Conservation (phyloP, 2,797 vertebrate species). For the Tarsius wallacei region DNA sequence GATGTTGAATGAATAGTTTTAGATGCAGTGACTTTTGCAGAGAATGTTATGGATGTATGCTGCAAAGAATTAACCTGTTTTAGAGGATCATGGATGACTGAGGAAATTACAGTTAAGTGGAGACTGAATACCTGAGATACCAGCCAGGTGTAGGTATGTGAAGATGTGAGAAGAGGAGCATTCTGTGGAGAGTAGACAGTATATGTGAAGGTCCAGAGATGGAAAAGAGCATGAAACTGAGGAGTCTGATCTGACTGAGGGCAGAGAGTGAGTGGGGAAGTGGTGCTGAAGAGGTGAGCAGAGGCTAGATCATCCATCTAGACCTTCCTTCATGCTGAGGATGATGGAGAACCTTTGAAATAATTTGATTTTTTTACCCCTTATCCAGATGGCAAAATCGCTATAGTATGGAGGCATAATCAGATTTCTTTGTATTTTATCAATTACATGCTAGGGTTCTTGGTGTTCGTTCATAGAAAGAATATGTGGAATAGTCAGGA, state of each 20-base stretch:
- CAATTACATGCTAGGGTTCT: neutral
- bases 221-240: neutral
- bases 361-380: neutral
- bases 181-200: neutral
- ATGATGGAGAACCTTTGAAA: neutral
- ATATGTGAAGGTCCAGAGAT: neutral
- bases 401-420: neutral
- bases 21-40: constrained; percentile 32
- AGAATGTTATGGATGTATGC: neutral
- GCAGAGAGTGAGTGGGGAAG: neutral
- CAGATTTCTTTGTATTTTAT: constrained; percentile 22
- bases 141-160: neutral
- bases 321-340: neutral
- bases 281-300: neutral
- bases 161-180: neutral
- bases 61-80: neutral
- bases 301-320: neutral
- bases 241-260: neutral
- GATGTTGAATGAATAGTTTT: neutral
- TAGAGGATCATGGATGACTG: neutral
- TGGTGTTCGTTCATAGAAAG: constrained; percentile 4
- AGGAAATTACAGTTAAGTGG: constrained; percentile 29
- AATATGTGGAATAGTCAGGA: constrained; percentile 7
- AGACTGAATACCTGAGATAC: neutral
- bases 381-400: neutral